Percentiles rank a stretch among this genome's conserved stretches.
phyloP scores from a whole-genome alignment of 2,888 invertebrate genomes.

The Apamea monoglypha region DNA sequence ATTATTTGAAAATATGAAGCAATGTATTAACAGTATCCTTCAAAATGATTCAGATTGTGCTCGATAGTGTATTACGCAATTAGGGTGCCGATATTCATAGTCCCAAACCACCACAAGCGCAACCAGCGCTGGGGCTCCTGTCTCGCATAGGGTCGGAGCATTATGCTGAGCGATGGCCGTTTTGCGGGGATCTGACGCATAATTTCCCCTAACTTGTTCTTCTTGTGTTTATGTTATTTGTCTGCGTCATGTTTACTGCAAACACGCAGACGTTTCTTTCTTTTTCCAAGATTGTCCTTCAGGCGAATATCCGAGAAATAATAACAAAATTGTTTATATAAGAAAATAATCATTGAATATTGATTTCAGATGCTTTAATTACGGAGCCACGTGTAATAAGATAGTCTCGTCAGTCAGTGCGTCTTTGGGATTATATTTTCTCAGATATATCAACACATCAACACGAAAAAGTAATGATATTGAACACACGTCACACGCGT shows the following conservation, averaged over 20 bases:
- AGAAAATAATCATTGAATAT: background rate
- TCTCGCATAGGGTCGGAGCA: background rate
- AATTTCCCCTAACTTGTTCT: background rate
- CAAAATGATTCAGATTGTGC: too few species aligned
- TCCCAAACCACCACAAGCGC: too few species aligned
- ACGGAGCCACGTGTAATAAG: background rate
- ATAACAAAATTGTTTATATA: background rate
- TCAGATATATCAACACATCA: background rate
- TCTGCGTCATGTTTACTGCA: background rate
- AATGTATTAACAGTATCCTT: too few species aligned
- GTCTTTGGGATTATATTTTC: background rate
- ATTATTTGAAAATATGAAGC: too few species aligned
- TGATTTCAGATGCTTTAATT: slow-evolving; percentile 19
- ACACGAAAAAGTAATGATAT: too few species aligned
- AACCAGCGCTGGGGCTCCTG: background rate
- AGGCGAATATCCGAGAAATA: background rate
- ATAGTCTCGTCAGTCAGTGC: background rate
- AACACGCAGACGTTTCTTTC: background rate
- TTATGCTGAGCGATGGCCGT: background rate
- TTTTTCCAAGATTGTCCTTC: background rate
- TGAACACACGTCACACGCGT: background rate
- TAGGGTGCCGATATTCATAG: too few species aligned
- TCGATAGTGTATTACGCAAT: too few species aligned
- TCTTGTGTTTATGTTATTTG: background rate
- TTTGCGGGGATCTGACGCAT: background rate